Conservation (phyloP, 2,797 vertebrate genomes). For the Silurus lanzhouensis region DNA sequence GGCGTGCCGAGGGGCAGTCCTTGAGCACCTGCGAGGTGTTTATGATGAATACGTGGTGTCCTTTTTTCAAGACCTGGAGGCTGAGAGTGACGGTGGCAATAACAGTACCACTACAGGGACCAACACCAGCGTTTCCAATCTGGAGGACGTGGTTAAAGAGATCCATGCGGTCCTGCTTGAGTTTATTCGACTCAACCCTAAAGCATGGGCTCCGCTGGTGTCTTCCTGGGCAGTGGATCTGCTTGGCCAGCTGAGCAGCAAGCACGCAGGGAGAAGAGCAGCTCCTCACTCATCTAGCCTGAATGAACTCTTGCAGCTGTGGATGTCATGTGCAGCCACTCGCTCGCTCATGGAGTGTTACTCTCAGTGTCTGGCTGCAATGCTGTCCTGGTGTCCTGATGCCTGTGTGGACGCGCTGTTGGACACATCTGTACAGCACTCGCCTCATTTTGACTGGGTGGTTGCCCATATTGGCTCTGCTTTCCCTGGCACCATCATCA, state of each 20-base stretch:
- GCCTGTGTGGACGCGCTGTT: conserved; percentile 91
- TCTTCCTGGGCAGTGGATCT: conserved; percentile 92
- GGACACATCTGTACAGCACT: conserved; percentile 93
- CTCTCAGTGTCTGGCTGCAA: conserved; percentile 89
- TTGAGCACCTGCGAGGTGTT: conserved; percentile 87
- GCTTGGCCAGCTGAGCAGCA: conserved; percentile 92
- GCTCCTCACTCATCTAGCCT: conserved; percentile 86
- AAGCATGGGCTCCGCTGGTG: conserved; percentile 89
- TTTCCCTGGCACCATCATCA: conserved; percentile 94
- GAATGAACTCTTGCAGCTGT: conserved; percentile 90
- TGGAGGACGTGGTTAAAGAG: conserved; percentile 82
- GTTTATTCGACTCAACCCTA: conserved; percentile 84
- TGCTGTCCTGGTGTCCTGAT: conserved; percentile 89
- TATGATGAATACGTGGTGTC: conserved; percentile 88
- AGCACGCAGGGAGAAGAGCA: conserved; percentile 83
- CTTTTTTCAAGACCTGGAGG: conserved; percentile 84
- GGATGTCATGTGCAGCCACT: conserved; percentile 92
- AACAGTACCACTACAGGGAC: conserved; percentile 57
- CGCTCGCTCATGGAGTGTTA: conserved; percentile 92
- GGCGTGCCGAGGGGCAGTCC: conserved; percentile 83
- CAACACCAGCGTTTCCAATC: conserved; percentile 64
- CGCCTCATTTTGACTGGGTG: conserved; percentile 96
- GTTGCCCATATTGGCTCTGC: conserved; percentile 97
- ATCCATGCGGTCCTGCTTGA: conserved; percentile 83
- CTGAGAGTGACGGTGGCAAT: conserved; percentile 65